phyloP scores from a whole-genome alignment of 2,888 invertebrate genomes.

The Drosophila nigricruria region DNA sequence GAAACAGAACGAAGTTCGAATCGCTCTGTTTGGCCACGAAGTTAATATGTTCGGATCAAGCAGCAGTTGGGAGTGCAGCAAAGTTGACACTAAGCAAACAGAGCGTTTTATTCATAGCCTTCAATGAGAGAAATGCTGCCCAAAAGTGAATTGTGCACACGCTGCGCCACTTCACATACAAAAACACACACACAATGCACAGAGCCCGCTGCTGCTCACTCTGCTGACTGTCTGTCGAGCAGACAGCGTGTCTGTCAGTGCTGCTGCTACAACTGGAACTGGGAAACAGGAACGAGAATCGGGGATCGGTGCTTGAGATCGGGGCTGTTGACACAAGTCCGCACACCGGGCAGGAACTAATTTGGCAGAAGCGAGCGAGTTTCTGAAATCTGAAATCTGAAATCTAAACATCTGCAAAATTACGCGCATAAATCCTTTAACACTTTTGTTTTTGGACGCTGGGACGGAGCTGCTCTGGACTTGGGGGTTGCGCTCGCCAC shows the following conservation, averaged over 20 bases:
- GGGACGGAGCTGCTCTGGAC: conserved; percentile 17
- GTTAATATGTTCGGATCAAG: conserved; percentile 22
- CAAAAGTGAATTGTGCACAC: conserved; percentile 65
- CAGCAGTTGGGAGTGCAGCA: conserved; percentile 1
- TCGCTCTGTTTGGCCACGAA: neutral
- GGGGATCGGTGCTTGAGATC: conserved; percentile 23
- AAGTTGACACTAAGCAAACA: conserved; percentile 56
- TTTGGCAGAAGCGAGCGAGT: conserved; percentile 45
- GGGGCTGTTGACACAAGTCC: conserved; percentile 70
- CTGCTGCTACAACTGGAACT: conserved; percentile 34
- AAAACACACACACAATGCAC: conserved; percentile 13
- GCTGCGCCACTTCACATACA: conserved; percentile 67
- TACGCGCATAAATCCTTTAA: conserved; percentile 83
- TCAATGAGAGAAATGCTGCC: conserved; percentile 25
- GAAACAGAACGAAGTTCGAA: neutral
- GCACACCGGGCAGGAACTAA: conserved; percentile 69
- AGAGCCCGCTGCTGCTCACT: conserved; percentile 13
- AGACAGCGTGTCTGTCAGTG: conserved; percentile 76
- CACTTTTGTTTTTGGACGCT: conserved; percentile 69
- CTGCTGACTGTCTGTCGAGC: conserved; percentile 27
- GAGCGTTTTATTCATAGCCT: conserved; percentile 40
- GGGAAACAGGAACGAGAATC: conserved; percentile 27
- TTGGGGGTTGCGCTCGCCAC: conserved; percentile 67
- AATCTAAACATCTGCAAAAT: conserved; percentile 83
- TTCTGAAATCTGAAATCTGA: conserved; percentile 52